Percentiles rank a stretch among this genome's conserved stretches.
phyloP scores from a whole-genome alignment of 2,113 vertebrate genomes.

The Arizona elegans region DNA sequence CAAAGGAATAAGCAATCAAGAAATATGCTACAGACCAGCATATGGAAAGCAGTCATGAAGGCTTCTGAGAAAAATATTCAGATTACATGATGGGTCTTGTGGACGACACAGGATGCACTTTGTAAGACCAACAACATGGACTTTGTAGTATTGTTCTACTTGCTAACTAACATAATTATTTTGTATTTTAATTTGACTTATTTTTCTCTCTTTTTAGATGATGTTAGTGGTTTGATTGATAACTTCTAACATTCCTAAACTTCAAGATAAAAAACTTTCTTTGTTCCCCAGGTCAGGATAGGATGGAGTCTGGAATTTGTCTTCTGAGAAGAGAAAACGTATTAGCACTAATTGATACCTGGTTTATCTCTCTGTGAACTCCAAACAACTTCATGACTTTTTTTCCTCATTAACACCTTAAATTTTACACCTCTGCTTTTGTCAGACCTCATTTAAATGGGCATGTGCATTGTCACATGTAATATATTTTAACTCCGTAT shows the following conservation, averaged over 20 bases:
- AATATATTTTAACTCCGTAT: no score
- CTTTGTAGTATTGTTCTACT: neutral
- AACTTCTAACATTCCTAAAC: neutral
- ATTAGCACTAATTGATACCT: neutral
- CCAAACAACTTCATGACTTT: neutral
- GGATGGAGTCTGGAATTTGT: neutral
- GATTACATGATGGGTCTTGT: neutral
- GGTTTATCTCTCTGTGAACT: neutral
- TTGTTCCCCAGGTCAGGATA: neutral
- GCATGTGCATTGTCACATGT: neutral
- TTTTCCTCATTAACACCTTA: neutral
- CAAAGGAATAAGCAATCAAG: neutral
- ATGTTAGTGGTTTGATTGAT: neutral
- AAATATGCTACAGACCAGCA: neutral
- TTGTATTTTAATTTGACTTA: neutral
- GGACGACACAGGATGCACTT: neutral
- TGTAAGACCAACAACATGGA: neutral
- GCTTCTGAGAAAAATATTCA: neutral
- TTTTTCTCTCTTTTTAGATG: neutral
- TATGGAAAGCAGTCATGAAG: neutral
- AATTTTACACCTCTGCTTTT: neutral
- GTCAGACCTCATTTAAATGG: neutral
- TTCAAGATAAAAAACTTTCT: neutral
- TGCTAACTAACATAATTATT: neutral
- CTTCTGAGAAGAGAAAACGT: neutral